phyloP scores from a whole-genome alignment of 2,113 vertebrate species.

The Hiodon tergisus region DNA sequence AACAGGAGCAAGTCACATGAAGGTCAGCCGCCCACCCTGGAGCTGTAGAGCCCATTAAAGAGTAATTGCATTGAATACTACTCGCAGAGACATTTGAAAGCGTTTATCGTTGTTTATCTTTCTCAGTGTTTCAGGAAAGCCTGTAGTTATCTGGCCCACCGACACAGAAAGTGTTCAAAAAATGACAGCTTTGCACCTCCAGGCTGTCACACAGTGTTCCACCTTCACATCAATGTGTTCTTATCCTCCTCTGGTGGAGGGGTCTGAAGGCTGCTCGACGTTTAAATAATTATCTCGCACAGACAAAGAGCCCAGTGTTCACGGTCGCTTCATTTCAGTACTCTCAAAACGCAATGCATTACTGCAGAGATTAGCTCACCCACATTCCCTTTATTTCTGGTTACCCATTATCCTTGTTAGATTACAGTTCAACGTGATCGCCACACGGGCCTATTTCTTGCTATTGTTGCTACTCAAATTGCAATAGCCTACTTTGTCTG shows the following conservation, averaged over 20 bases:
- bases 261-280: constrained; percentile 23
- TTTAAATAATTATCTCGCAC: constrained; percentile 31
- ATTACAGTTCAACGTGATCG: constrained; percentile 40
- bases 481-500: constrained; percentile 39
- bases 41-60: constrained; percentile 58
- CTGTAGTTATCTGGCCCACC: constrained; percentile 44
- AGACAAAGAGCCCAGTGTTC: constrained; percentile 40
- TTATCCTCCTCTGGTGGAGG: not conserved
- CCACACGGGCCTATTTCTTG: constrained; percentile 8
- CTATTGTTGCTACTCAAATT: constrained; percentile 18
- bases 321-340: constrained; percentile 17
- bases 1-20: constrained; percentile 55
- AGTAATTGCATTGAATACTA: constrained; percentile 59
- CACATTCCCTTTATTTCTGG: constrained; percentile 27
- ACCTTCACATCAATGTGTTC: constrained; percentile 36
- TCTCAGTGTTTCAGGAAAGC: constrained; percentile 36
- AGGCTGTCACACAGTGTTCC: constrained; percentile 35
- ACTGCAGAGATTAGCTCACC: constrained; percentile 32
- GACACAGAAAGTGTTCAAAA: constrained; percentile 25
- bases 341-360: constrained; percentile 34
- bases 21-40: constrained; percentile 58
- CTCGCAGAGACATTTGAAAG: constrained; percentile 60
- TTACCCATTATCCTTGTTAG: constrained; percentile 37
- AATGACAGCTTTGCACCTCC: constrained; percentile 36
- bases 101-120: constrained; percentile 57